Conservation (phyloP, 2,888 invertebrate genomes). For the Amiota communis region DNA sequence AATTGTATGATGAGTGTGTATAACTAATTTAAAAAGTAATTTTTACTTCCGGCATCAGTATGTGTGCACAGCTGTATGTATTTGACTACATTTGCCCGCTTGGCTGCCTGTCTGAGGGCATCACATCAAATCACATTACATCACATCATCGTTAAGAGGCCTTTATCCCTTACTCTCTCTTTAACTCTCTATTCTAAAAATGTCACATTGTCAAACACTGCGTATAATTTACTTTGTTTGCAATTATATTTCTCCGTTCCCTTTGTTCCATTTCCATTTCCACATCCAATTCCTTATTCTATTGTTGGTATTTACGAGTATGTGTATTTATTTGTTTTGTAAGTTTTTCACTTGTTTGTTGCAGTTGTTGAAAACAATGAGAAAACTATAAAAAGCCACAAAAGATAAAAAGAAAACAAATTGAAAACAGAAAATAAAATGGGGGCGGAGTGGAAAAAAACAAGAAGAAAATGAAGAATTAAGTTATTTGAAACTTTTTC, state of each 20-base stretch:
- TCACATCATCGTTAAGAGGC: not conserved
- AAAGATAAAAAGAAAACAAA: not conserved
- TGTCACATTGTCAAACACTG: not conserved
- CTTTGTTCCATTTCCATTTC: too few relatives aligned
- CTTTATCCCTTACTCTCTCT: not conserved
- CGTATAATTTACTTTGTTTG: conserved; percentile 14
- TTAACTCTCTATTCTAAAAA: not conserved
- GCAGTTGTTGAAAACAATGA: not conserved
- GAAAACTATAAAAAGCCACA: not conserved
- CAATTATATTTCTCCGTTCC: not conserved
- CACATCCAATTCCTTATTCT: too few relatives aligned
- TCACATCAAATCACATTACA: not conserved
- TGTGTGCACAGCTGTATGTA: conserved; percentile 58
- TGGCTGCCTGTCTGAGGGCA: conserved; percentile 8
- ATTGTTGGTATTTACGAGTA: too few relatives aligned
- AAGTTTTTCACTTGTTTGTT: not conserved
- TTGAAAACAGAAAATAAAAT: too few relatives aligned
- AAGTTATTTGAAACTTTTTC: conserved; percentile 7
- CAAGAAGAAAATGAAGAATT: too few relatives aligned
- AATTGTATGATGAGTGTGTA: conserved; percentile 34
- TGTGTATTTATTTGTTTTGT: not conserved
- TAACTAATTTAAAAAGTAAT: conserved; percentile 65
- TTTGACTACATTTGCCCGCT: conserved; percentile 34
- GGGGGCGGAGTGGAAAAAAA: too few relatives aligned
- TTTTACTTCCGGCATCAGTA: conserved; percentile 64